phyloP scores from a whole-genome alignment of 2,888 invertebrate genomes.

The Spilosoma lubricipeda region DNA sequence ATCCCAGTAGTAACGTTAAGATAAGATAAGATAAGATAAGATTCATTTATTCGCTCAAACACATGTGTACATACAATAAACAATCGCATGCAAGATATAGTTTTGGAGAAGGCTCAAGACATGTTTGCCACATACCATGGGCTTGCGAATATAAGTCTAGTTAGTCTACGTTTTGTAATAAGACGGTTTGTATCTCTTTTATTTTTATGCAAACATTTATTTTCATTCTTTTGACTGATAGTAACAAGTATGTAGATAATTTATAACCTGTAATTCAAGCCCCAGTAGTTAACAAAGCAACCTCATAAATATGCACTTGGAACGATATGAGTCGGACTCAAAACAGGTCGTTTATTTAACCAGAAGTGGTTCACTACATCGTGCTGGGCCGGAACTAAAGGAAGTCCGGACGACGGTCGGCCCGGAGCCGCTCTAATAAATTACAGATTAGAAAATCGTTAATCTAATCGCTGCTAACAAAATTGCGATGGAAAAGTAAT shows the following conservation, averaged over 20 bases:
- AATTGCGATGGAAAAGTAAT: conserved; percentile 55
- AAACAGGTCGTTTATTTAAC: conserved; percentile 42
- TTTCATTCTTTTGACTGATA: background rate
- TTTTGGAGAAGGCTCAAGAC: too few relatives aligned
- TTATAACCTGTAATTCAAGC: conserved; percentile 15
- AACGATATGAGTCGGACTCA: conserved; percentile 35
- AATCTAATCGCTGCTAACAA: conserved; percentile 67
- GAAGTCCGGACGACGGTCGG: conserved; percentile 66
- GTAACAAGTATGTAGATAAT: background rate
- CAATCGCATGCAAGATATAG: too few relatives aligned
- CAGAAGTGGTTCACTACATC: conserved; percentile 51
- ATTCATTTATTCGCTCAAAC: too few relatives aligned
- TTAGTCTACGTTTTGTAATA: too few relatives aligned
- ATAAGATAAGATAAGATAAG: too few relatives aligned
- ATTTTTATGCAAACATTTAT: background rate
- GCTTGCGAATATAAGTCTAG: too few relatives aligned
- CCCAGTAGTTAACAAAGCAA: conserved; percentile 17
- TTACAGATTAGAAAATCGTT: conserved; percentile 83
- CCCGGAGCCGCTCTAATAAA: conserved; percentile 68
- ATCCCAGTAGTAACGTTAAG: too few relatives aligned
- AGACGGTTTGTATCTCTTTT: too few relatives aligned
- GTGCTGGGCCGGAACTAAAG: conserved; percentile 62
- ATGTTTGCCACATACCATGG: too few relatives aligned
- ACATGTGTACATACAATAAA: too few relatives aligned
- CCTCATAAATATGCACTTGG: conserved; percentile 50